A percentile compares a stretch with the other conserved stretches of the same genome.
These are phyloP conservation scores for Drosophila peninsularis DNA, from an alignment of 2,888 invertebrate genomes.

Conservation along the genomic window DNA sequence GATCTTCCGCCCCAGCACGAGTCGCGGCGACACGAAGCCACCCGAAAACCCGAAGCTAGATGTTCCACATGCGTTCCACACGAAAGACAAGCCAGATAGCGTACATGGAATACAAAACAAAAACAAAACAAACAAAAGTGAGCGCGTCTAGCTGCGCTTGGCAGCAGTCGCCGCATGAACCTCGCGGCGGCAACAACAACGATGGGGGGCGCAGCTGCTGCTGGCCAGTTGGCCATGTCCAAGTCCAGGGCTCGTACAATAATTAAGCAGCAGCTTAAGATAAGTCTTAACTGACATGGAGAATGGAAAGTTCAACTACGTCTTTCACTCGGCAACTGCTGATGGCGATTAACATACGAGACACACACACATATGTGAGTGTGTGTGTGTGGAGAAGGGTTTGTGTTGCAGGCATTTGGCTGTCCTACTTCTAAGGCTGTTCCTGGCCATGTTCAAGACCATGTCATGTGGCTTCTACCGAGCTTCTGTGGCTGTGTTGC, in stretches of 20 bases:
- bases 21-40: constrained; percentile 35
- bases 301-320: constrained; percentile 72
- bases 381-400: constrained; percentile 64
- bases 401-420: constrained; percentile 35
- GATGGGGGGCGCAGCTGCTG: constrained; percentile 3
- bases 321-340: constrained; percentile 65
- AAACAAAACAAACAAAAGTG: constrained; percentile 63
- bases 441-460: constrained; percentile 70
- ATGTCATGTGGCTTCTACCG: constrained; percentile 63
- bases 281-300: constrained; percentile 63
- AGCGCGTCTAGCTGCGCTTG: constrained; percentile 48
- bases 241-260: constrained; percentile 52
- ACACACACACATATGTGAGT: constrained; percentile 31
- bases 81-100: neutral
- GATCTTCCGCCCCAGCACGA: constrained; percentile 81
- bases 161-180: constrained; percentile 59
- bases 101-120: constrained; percentile 1
- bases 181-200: constrained; percentile 47
- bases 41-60: constrained; percentile 36
- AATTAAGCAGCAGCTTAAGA: constrained; percentile 65
- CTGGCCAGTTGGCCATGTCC: constrained; percentile 37
- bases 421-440: constrained; percentile 69
- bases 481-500: constrained; percentile 49
- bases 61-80: constrained; percentile 67
- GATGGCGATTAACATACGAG: constrained; percentile 70